These are phyloP conservation scores for Noturus placidus DNA, from an alignment of 2,113 vertebrate genomes.

Conservation along the genomic window DNA sequence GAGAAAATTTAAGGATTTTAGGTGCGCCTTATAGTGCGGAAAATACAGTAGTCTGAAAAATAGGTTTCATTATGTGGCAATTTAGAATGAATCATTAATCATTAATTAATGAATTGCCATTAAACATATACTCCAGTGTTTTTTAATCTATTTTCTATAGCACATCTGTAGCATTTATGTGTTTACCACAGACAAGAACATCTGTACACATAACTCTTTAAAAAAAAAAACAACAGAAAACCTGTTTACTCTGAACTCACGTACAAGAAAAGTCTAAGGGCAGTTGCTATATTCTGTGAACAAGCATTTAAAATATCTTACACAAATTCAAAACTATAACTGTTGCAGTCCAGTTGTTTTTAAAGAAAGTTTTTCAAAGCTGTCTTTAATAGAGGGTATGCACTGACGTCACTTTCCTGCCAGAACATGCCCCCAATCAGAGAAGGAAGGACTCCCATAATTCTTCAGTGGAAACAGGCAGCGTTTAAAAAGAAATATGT, in stretches of 20 bases:
- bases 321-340: neutral
- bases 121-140: neutral
- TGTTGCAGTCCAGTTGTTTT: neutral
- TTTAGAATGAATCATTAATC: no score
- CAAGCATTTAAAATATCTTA: neutral
- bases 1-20: no score
- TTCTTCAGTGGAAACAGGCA: no score
- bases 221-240: neutral
- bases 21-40: no score
- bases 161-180: neutral
- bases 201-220: neutral
- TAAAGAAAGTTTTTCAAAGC: neutral
- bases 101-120: neutral
- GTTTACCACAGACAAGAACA: neutral
- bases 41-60: no score
- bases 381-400: neutral
- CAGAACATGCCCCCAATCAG: no score
- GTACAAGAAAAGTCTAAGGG: neutral
- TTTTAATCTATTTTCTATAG: neutral
- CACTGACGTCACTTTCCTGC: no score
- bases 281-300: neutral
- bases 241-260: neutral
- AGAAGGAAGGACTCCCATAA: no score
- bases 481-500: no score
- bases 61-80: neutral